Conservation (phyloP, 2,797 vertebrate species). For the Echiichthys vipera region DNA sequence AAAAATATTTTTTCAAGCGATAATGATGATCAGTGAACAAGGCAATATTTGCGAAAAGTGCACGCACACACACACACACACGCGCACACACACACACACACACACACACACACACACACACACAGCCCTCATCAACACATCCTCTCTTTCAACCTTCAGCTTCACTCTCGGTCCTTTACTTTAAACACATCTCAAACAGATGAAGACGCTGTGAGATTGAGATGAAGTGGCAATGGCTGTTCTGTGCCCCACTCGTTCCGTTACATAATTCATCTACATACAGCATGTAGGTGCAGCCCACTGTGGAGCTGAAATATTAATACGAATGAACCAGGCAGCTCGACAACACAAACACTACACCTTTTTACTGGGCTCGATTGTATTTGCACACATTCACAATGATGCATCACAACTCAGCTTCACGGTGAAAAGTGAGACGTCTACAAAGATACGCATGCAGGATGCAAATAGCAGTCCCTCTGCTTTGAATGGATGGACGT, state of each 20-base stretch:
- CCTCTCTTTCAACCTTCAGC: neutral
- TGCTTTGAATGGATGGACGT: conserved; percentile 37
- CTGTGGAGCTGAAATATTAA: conserved; percentile 77
- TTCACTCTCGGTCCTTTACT: conserved; percentile 30
- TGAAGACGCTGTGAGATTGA: conserved; percentile 53
- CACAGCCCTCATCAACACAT: conserved; percentile 24
- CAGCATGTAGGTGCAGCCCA: conserved; percentile 53
- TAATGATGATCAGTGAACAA: conserved; percentile 40
- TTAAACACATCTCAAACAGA: conserved; percentile 51
- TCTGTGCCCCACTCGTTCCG: conserved; percentile 40
- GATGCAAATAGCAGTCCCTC: conserved; percentile 47
- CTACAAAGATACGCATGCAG: neutral
- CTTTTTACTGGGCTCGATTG: conserved; percentile 10
- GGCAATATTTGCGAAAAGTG: neutral
- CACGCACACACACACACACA: conserved; percentile 2
- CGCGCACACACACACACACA: conserved; percentile 11
- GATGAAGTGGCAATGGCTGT: conserved; percentile 69
- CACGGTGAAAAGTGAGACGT: conserved; percentile 7
- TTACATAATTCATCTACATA: conserved; percentile 75
- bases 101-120: conserved; percentile 8
- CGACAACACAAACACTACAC: conserved; percentile 59
- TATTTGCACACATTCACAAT: conserved; percentile 29
- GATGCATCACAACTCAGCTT: neutral
- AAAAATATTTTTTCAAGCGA: conserved; percentile 23
- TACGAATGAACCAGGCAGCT: conserved; percentile 63